These are phyloP conservation scores for Caenorhabditis zanzibari DNA, from an alignment of 2,888 invertebrate species.

Conservation along the genomic window DNA sequence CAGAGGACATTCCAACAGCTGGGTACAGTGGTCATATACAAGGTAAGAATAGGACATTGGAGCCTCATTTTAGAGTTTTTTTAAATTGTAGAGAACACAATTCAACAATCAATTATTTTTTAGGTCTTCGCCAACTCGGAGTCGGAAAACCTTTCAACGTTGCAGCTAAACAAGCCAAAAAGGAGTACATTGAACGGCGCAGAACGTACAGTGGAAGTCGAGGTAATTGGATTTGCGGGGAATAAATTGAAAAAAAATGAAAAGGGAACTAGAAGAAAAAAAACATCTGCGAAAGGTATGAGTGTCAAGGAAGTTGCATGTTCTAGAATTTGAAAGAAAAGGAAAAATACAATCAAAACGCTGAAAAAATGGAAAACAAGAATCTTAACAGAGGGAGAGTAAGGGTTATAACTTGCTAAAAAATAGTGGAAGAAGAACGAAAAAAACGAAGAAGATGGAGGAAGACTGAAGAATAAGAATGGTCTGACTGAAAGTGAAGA, in stretches of 20 bases:
- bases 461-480: slow-evolving; percentile 20
- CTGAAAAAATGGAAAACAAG: slow-evolving; percentile 17
- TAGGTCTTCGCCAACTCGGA: slow-evolving; percentile 68
- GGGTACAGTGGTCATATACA: slow-evolving; percentile 77
- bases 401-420: slow-evolving; percentile 35
- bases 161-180: slow-evolving; percentile 74
- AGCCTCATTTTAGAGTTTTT: no score
- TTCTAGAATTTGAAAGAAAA: slow-evolving; percentile 12
- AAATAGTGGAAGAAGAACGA: slow-evolving; percentile 4
- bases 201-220: slow-evolving; percentile 65
- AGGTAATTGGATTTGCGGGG: slow-evolving; percentile 54
- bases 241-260: slow-evolving; percentile 32
- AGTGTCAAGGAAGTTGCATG: slow-evolving; percentile 11
- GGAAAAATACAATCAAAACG: slow-evolving; percentile 37
- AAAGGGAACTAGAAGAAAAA: slow-evolving; percentile 10
- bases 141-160: slow-evolving; percentile 75
- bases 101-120: slow-evolving; percentile 6
- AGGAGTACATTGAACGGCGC: slow-evolving; percentile 73
- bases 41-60: slow-evolving; percentile 40
- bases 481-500: slow-evolving; percentile 13
- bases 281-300: slow-evolving; percentile 50
- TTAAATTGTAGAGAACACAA: no score
- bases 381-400: background rate
- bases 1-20: slow-evolving; percentile 73
- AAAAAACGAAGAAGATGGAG: slow-evolving; percentile 1